Conservation (phyloP, 2,888 invertebrate genomes). For the Melanchra persicariae region DNA sequence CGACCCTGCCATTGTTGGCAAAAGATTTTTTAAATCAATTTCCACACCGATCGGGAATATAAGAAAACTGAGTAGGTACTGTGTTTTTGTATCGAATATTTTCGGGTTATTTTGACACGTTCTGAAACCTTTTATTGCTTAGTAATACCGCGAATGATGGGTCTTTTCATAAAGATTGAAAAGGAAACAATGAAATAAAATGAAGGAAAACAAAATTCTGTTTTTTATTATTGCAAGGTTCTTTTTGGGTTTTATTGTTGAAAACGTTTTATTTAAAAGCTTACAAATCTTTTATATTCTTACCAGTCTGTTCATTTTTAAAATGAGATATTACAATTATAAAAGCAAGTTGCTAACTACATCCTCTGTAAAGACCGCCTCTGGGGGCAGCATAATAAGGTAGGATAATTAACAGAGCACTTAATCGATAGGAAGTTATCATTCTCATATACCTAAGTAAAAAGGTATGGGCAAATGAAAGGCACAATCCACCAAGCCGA, state of each 20-base stretch:
- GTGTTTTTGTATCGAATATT: constrained; percentile 19
- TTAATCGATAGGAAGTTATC: neutral
- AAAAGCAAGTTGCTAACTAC: neutral
- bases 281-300: neutral
- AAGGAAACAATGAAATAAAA: constrained; percentile 39
- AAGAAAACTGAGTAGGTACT: constrained; percentile 30
- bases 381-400: neutral
- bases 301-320: neutral
- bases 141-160: constrained; percentile 29
- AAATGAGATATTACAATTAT: neutral
- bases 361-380: neutral
- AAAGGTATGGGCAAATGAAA: no score
- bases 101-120: constrained; percentile 36
- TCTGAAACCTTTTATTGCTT: constrained; percentile 44
- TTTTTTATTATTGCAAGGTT: neutral
- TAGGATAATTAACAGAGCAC: neutral
- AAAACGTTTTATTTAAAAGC: constrained; percentile 8
- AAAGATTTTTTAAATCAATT: constrained; percentile 40
- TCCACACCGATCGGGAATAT: constrained; percentile 6
- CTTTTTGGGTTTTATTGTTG: constrained; percentile 6
- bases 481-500: neutral
- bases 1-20: constrained; percentile 33
- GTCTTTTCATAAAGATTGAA: constrained; percentile 26
- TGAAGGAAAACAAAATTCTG: neutral
- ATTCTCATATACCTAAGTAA: no score